phyloP scores from a whole-genome alignment of 2,113 vertebrate genomes.

The Australoheros scitulus region DNA sequence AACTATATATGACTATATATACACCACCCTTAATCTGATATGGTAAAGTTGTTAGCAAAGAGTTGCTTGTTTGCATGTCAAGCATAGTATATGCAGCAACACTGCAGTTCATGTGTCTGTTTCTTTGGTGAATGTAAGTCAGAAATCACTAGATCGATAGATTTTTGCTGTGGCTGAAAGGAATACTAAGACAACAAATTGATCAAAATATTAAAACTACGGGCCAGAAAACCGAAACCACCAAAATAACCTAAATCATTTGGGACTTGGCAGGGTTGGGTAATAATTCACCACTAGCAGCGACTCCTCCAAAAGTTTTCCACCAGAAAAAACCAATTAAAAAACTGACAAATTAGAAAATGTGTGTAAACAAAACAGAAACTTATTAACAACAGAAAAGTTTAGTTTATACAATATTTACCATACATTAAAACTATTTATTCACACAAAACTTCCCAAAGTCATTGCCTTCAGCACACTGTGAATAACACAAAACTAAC shows the following conservation, averaged over 20 bases:
- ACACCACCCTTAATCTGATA: neutral
- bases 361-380: neutral
- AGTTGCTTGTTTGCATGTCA: neutral
- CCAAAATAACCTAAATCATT: neutral
- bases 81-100: neutral
- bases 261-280: neutral
- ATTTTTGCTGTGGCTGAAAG: neutral
- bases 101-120: neutral
- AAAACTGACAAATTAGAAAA: neutral
- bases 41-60: neutral
- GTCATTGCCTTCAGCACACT: neutral
- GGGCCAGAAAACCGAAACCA: neutral
- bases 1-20: fast-evolving
- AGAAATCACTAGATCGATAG: neutral
- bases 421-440: neutral
- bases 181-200: neutral
- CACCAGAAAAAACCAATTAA: neutral
- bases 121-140: neutral
- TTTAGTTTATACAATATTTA: neutral
- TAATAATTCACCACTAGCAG: neutral
- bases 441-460: neutral
- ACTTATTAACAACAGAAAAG: fast-evolving
- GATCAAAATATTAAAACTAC: neutral
- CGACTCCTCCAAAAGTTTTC: fast-evolving
- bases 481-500: too few relatives aligned